phyloP scores from a whole-genome alignment of 2,888 invertebrate genomes.

The Tyria jacobaeae region DNA sequence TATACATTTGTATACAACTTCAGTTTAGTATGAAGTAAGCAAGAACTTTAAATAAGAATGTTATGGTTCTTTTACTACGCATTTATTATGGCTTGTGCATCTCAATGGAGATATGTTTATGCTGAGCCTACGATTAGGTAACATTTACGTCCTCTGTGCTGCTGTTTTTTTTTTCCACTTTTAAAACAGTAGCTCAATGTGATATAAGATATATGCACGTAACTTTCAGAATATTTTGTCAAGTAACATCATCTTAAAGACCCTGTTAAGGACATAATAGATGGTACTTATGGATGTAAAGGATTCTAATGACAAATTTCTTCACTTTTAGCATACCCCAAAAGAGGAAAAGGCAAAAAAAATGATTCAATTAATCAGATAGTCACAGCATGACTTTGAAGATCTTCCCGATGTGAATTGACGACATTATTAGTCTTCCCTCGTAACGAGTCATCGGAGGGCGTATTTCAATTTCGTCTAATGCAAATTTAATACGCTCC shows the following conservation, averaged over 20 bases:
- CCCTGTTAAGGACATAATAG: slow-evolving; percentile 34
- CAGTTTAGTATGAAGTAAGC: background rate
- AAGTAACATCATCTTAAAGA: slow-evolving; percentile 29
- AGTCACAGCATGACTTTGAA: slow-evolving; percentile 80
- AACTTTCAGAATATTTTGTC: background rate
- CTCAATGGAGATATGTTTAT: no score
- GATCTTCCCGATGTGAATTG: slow-evolving; percentile 75
- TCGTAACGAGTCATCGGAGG: slow-evolving; percentile 81
- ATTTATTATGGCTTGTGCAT: no score
- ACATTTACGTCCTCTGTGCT: no score
- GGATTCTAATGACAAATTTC: slow-evolving; percentile 59
- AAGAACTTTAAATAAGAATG: background rate
- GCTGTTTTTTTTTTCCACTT: background rate
- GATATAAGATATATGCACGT: background rate
- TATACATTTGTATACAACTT: background rate
- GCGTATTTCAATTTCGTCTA: slow-evolving; percentile 85
- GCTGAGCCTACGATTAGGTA: no score
- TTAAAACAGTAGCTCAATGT: background rate
- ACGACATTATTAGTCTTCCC: slow-evolving; percentile 83
- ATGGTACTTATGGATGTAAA: slow-evolving; percentile 44
- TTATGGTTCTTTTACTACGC: background rate
- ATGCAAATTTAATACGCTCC: slow-evolving; percentile 86
- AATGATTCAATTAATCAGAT: slow-evolving; percentile 85
- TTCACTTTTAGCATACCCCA: slow-evolving; percentile 46
- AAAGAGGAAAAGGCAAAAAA: slow-evolving; percentile 68